phyloP scores from a whole-genome alignment of 30 jellyfish, hydroid and myxozoan genomes.

The Pelagia noctiluca region DNA sequence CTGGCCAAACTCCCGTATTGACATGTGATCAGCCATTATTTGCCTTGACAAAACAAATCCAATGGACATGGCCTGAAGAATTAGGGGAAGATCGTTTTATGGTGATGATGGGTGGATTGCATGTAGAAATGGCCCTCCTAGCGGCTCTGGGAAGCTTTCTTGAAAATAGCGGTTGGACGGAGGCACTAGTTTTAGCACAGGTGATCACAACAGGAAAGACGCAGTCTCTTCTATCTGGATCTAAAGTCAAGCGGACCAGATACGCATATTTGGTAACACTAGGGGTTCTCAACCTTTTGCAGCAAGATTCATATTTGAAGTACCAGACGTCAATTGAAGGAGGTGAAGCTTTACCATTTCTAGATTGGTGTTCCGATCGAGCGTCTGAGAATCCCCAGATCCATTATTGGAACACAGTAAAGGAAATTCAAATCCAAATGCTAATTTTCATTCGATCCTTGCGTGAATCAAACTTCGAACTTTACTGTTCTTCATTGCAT shows the following conservation, averaged over 20 bases:
- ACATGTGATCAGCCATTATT: conserved; percentile 53
- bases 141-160: conserved; percentile 9
- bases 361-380: too few species aligned
- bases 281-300: too few species aligned
- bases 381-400: too few species aligned
- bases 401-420: conserved; percentile 14
- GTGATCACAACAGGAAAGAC: conserved; percentile 63
- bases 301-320: too few species aligned
- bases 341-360: too few species aligned
- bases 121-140: conserved; percentile 23
- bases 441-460: conserved; percentile 26
- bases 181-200: conserved; percentile 1
- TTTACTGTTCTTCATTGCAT: conserved; percentile 14
- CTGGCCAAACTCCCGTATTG: conserved; percentile 49
- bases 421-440: not conserved
- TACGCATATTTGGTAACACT: too few species aligned
- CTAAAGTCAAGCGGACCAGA: conserved; percentile 46
- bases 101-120: conserved; percentile 37
- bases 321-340: too few species aligned
- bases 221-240: conserved; percentile 29
- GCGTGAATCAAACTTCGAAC: conserved; percentile 16
- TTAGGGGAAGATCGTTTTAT: conserved; percentile 22
- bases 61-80: too few species aligned
- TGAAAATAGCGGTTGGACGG: conserved; percentile 33
- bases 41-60: conserved; percentile 57